Evolutionary conservation across 2,113 vertebrate species (phyloP).

Genomic region (Salvator merianae): DNA sequence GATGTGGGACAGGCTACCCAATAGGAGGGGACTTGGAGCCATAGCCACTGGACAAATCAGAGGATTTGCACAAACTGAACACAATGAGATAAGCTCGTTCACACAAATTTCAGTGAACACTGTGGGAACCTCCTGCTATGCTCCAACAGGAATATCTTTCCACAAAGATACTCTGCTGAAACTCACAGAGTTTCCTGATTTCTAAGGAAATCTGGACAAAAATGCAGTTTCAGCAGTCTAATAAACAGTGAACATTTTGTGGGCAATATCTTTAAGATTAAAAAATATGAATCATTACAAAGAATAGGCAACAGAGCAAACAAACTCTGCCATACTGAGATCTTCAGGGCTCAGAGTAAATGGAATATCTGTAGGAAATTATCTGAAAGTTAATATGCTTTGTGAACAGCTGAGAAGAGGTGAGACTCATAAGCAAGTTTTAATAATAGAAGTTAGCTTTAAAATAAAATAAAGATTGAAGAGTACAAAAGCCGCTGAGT

Average conservation of each 20-base stretch:
- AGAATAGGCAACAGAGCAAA: not conserved
- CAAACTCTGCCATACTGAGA: not conserved
- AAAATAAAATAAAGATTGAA: not conserved
- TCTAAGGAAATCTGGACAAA: not conserved
- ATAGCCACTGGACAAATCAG: too few species aligned
- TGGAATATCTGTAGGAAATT: not conserved
- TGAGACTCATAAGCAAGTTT: not conserved
- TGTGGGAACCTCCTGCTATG: too few species aligned
- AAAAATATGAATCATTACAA: not conserved
- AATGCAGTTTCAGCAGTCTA: not conserved
- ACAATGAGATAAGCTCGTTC: too few species aligned
- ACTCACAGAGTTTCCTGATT: not conserved
- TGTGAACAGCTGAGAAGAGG: not conserved
- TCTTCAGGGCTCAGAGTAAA: not conserved
- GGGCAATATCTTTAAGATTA: not conserved
- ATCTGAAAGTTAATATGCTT: not conserved
- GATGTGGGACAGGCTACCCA: too few species aligned
- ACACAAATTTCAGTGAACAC: too few species aligned
- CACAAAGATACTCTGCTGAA: too few species aligned
- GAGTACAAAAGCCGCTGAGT: not conserved
- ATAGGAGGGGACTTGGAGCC: too few species aligned
- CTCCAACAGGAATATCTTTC: too few species aligned
- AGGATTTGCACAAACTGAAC: too few species aligned
- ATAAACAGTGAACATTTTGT: not conserved
- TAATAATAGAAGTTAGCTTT: conserved; percentile 7